Conservation (phyloP, 1,140 invertebrate species). For the Caerostris extrusa region DNA sequence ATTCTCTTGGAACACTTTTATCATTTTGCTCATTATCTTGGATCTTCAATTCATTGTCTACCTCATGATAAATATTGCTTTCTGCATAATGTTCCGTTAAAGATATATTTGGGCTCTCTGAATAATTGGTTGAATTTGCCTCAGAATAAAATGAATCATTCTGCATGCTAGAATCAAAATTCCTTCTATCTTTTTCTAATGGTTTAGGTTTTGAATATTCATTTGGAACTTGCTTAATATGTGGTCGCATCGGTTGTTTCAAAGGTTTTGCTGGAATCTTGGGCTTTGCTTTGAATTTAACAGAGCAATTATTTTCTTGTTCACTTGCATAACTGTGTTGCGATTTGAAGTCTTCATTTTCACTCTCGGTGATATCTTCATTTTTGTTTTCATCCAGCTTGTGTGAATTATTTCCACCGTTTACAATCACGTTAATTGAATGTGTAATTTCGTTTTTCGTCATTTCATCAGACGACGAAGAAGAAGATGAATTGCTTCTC, state of each 20-base stretch:
- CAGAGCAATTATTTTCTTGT: conserved; percentile 1
- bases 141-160: conserved; percentile 42
- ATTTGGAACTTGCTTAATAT: background rate
- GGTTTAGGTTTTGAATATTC: conserved; percentile 26
- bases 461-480: conserved; percentile 63
- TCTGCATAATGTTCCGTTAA: conserved; percentile 69
- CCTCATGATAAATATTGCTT: conserved; percentile 74
- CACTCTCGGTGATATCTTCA: background rate
- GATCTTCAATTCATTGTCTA: conserved; percentile 42
- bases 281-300: conserved; percentile 49
- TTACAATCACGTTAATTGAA: conserved; percentile 63
- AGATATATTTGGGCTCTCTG: conserved; percentile 15
- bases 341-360: background rate
- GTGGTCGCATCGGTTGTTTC: conserved; percentile 8
- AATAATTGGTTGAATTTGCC: background rate
- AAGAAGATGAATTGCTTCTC: conserved; percentile 70
- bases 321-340: conserved; percentile 1
- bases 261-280: conserved; percentile 56
- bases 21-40: background rate
- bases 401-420: conserved; percentile 20
- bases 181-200: background rate
- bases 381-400: background rate
- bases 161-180: background rate
- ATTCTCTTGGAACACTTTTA: conserved; percentile 47
- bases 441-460: conserved; percentile 24